Base-by-base conservation (phyloP, 2,888 invertebrate species). In the Meliscaeva auricollis region DNA sequence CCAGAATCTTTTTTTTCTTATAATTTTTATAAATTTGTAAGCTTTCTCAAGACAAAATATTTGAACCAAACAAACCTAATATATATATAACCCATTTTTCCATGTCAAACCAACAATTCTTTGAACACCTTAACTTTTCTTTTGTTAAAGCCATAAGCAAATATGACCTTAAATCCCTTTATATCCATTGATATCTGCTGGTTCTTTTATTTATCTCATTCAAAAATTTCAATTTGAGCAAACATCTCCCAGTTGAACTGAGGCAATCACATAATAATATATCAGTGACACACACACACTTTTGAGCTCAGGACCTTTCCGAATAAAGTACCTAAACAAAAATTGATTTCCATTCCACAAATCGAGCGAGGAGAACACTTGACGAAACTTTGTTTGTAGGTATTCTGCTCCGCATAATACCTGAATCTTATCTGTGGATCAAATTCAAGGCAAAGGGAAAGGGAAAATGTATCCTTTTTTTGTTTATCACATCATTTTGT, bases 191-290 rank as follows among this genome's bases (percentile, higher is more conserved):
- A 75, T 56, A 70, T n/a, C 22, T 15, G 11, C 17, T 3, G 4
- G 15, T 26, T 30, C 26, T n/a, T 15, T 26, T 17, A 17, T 20
- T 11, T 4, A 26, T 20, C 46, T 35, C 9, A 26, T 50, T 13
- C 4, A 15, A 69, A 74, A 78, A 74, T 70, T 78, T 74, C 83
- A 83, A 83, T 78, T 74, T 73, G 62, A 41, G 35, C 54, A 78
- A 62, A 69, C 56, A 74, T 74, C 54, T 74, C 83, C 78, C 78
- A 74, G 54, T 77, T 62, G 68, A 77, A 44, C 50, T 54, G 20
- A 9, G 46, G 69, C 62, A 81, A 81, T 75, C 70, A 70, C 70
- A 81, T 72, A 76, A 46, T 75, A 75, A 30, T 13, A 13, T 66
- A 48, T 81, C 70, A 50, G 48, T 64, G 62, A 70, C 54, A 58